Conservation (phyloP, 1,140 invertebrate species). For the Euborellia annulipes region DNA sequence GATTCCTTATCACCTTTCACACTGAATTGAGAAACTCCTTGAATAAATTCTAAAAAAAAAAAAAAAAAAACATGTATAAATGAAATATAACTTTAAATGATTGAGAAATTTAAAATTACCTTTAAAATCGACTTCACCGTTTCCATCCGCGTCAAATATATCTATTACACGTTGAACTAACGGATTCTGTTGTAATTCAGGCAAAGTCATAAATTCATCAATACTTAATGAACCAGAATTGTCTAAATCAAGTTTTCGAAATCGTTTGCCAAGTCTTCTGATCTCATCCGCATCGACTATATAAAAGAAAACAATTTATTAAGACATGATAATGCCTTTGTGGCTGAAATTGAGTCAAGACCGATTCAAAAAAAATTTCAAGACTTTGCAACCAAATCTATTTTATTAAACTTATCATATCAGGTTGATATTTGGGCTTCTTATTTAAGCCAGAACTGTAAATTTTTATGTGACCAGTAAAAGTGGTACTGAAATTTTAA, state of each 20-base stretch:
- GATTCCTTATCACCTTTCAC: constrained; percentile 98
- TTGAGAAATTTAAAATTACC: too few species aligned
- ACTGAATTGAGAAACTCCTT: constrained; percentile 97
- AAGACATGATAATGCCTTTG: too few species aligned
- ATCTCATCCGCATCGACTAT: constrained; percentile 97
- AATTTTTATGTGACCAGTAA: too few species aligned
- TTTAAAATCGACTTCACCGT: constrained; percentile 93
- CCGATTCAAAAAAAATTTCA: too few species aligned
- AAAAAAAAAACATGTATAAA: background rate
- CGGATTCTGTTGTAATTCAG: constrained; percentile 95
- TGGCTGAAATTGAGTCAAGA: too few species aligned
- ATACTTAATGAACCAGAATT: constrained; percentile 94
- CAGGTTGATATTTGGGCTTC: too few species aligned
- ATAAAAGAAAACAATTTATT: too few species aligned
- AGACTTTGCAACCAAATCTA: too few species aligned
- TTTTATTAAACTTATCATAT: too few species aligned
- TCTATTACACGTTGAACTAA: constrained; percentile 96
- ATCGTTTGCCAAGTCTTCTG: constrained; percentile 89
- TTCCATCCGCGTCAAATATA: constrained; percentile 97
- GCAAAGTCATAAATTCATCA: constrained; percentile 97
- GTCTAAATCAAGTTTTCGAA: constrained; percentile 92
- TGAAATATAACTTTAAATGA: constrained; percentile 1
- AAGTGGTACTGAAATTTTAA: too few species aligned
- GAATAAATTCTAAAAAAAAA: constrained; percentile 83
- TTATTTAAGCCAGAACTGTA: too few species aligned